Evolutionary conservation across 2,888 invertebrate genomes (phyloP).

Genomic region (Chaetoderma sp.): DNA sequence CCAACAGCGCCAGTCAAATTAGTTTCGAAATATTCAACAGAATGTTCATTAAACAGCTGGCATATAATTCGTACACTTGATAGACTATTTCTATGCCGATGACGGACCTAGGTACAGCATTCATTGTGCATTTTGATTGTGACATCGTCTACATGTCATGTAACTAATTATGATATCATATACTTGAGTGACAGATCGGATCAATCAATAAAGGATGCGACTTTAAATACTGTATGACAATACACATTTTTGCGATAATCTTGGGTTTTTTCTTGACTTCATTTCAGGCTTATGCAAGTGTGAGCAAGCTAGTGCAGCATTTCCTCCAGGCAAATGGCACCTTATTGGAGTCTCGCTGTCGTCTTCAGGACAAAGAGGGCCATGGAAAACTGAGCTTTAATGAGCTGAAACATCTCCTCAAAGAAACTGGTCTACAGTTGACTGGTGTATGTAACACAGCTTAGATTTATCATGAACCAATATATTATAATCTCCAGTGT

Average conservation of each 20-base stretch:
- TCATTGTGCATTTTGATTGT: no score
- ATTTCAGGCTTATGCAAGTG: constrained; percentile 47
- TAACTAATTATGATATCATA: no score
- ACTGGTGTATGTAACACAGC: constrained; percentile 65
- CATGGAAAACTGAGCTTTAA: constrained; percentile 55
- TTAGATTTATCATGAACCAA: background rate
- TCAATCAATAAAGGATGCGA: no score
- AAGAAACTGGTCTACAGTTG: constrained; percentile 58
- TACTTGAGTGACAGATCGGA: no score
- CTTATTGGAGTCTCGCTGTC: constrained; percentile 51
- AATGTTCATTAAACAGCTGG: no score
- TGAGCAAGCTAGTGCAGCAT: constrained; percentile 52
- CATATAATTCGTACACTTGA: no score
- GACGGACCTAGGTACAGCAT: no score
- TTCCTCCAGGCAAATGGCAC: constrained; percentile 50
- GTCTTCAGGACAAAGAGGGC: constrained; percentile 57
- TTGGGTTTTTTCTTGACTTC: background rate
- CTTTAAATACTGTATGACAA: no score
- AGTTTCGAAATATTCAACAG: no score
- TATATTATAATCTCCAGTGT: background rate
- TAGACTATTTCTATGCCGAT: no score
- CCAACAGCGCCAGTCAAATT: no score
- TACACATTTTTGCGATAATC: background rate
- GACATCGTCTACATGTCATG: no score
- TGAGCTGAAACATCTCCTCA: constrained; percentile 60